A percentile compares a stretch with the other conserved stretches of the same genome.
phyloP scores from a whole-genome alignment of 92 coral and sea anemone species.

The Phenganax stokvisi region DNA sequence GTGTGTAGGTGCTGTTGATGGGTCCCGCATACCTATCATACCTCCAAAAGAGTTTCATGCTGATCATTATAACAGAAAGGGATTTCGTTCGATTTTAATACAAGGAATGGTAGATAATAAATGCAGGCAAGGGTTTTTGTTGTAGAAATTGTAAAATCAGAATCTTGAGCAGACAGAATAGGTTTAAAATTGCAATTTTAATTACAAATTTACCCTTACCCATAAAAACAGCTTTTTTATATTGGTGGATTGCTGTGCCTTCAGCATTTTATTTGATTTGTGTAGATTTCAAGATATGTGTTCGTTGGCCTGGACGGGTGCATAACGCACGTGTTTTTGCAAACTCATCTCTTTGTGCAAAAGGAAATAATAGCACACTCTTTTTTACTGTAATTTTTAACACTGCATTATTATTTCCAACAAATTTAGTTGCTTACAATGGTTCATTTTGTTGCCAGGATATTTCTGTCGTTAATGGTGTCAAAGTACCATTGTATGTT shows the following conservation, averaged over 20 bases:
- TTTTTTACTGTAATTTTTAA: background rate
- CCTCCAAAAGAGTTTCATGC: constrained; percentile 39
- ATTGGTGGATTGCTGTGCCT: too few species aligned
- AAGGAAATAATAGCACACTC: constrained; percentile 9
- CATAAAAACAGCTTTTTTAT: too few species aligned
- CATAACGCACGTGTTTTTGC: constrained; percentile 1
- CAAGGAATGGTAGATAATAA: constrained; percentile 43
- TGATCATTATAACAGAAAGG: constrained; percentile 41
- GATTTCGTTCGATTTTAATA: constrained; percentile 31
- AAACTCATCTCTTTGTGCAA: background rate
- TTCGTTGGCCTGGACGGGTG: constrained; percentile 11
- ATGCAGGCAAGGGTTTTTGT: constrained; percentile 1
- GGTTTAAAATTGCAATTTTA: too few species aligned
- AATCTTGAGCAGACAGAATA: too few species aligned
- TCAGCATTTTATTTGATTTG: too few species aligned
- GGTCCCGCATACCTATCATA: constrained; percentile 39
- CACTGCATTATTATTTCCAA: background rate
- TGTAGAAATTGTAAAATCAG: too few species aligned
- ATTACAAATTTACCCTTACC: too few species aligned
- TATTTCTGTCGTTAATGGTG: background rate
- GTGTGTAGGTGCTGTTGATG: constrained; percentile 42
- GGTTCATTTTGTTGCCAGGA: background rate
- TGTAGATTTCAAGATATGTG: background rate
- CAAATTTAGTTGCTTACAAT: too few species aligned
- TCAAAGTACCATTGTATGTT: background rate